These are phyloP conservation scores for Chiloscyllium punctatum DNA, from an alignment of 2,797 vertebrate species.

Conservation along the genomic window DNA sequence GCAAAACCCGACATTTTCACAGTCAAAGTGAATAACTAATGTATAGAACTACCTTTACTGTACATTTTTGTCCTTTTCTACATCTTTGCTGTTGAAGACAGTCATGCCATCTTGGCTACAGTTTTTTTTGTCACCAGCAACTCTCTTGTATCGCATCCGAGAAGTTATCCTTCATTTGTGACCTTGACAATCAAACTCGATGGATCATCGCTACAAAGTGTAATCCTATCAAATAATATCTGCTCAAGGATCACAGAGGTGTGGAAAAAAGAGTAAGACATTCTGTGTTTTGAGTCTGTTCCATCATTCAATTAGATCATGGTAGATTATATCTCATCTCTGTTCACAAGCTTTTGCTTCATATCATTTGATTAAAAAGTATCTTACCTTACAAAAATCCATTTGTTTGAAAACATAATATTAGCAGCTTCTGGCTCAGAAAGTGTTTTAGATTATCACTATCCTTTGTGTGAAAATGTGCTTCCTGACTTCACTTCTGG, in stretches of 20 bases:
- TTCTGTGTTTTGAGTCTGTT: background rate
- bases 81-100: background rate
- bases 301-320: background rate
- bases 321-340: background rate
- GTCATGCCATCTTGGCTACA: background rate
- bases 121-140: background rate
- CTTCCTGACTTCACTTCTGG: background rate
- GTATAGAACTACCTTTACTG: background rate
- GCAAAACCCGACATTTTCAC: background rate
- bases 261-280: background rate
- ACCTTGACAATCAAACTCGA: background rate
- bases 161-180: background rate
- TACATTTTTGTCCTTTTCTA: background rate
- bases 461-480: background rate
- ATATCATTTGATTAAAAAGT: background rate
- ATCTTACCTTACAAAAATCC: background rate
- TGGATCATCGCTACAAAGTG: background rate
- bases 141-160: background rate
- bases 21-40: background rate
- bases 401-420: background rate
- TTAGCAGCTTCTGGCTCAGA: background rate
- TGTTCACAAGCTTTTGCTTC: background rate
- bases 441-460: background rate
- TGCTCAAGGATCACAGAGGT: background rate
- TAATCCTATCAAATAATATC: background rate